Percentiles rank a stretch among this genome's conserved stretches.
Evolutionary conservation across 2,113 vertebrate genomes (phyloP).

Genomic region (Gyps fulvus): DNA sequence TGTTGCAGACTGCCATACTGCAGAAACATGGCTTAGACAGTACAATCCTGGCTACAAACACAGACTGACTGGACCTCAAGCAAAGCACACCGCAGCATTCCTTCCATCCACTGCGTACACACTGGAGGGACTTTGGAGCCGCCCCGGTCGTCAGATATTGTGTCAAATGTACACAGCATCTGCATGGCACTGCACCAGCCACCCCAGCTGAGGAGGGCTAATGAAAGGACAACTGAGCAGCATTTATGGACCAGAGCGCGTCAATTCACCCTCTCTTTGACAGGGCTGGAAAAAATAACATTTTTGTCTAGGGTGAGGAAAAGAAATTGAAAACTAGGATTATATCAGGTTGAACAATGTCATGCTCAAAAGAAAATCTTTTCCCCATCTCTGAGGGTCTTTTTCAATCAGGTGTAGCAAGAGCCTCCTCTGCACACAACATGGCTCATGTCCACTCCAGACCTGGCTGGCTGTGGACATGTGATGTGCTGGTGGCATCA

Average conservation of each 20-base stretch:
- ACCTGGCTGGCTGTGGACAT: not conserved
- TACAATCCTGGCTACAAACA: not conserved
- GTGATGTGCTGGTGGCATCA: not conserved
- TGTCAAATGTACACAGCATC: not conserved
- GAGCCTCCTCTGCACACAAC: not conserved
- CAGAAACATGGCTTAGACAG: not conserved
- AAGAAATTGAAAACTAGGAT: not conserved
- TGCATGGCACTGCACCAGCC: not conserved
- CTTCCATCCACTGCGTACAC: not conserved
- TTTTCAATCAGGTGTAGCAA: not conserved
- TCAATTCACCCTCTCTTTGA: not conserved
- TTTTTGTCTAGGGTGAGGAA: not conserved
- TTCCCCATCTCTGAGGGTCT: not conserved
- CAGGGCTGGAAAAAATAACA: not conserved
- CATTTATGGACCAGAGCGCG: not conserved
- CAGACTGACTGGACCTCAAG: not conserved
- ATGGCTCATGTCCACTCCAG: not conserved
- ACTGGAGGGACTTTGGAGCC: not conserved
- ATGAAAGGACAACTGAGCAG: not conserved
- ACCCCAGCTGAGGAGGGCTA: not conserved
- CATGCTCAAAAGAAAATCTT: not conserved
- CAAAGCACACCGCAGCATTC: not conserved
- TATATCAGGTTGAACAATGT: not conserved
- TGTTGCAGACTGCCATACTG: not conserved
- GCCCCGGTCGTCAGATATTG: fast-evolving